Conservation (phyloP, 2,888 invertebrate species). For the Rhyacophila evoluta region DNA sequence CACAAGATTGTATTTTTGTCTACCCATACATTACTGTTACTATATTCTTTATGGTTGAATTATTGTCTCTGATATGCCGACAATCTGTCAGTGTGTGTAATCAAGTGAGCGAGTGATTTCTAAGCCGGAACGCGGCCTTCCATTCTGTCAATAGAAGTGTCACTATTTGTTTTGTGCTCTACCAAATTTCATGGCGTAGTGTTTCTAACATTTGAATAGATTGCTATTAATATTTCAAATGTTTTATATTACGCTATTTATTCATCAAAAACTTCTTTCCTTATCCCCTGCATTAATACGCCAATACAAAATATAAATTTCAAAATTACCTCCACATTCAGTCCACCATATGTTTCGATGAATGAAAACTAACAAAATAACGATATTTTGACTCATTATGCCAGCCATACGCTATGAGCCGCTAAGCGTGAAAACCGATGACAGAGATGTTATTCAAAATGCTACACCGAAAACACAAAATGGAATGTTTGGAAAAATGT, state of each 20-base stretch:
- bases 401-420: slow-evolving; percentile 49
- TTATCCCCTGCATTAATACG: background rate
- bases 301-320: background rate
- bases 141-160: background rate
- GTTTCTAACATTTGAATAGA: background rate
- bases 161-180: background rate
- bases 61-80: background rate
- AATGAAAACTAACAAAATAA: background rate
- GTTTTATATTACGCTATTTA: background rate
- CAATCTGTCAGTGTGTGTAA: background rate
- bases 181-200: background rate
- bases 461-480: slow-evolving; percentile 28
- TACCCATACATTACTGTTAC: too few species aligned
- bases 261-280: background rate
- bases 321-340: background rate
- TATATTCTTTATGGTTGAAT: background rate
- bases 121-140: background rate
- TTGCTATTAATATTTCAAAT: background rate
- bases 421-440: slow-evolving; percentile 43
- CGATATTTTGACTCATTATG: slow-evolving; percentile 35
- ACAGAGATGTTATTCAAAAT: slow-evolving; percentile 38
- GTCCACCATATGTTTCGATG: slow-evolving; percentile 15
- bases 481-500: slow-evolving; percentile 34
- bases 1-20: too few species aligned
- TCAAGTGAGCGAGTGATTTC: background rate